phyloP scores from a whole-genome alignment of 1,140 invertebrate genomes.

The Euura saliciscinereae region DNA sequence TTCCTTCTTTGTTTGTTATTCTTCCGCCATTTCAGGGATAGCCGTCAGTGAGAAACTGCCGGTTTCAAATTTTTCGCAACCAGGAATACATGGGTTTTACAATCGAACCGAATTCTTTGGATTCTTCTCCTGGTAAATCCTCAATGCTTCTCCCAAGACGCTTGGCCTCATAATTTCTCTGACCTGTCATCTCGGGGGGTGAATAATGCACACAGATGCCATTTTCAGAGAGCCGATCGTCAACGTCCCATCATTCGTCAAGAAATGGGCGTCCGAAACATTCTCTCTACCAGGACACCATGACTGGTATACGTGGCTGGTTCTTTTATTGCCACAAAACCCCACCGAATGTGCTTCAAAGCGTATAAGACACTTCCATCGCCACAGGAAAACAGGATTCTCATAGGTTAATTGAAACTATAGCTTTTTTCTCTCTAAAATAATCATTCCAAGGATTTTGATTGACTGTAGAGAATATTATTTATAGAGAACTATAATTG shows the following conservation, averaged over 20 bases:
- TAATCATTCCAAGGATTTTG: too few species aligned
- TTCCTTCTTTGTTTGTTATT: not conserved
- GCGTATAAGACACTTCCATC: not conserved
- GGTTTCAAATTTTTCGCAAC: not conserved
- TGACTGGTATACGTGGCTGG: not conserved
- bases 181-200: too few species aligned
- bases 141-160: too few species aligned
- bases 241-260: slow-evolving; percentile 6
- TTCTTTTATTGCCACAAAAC: not conserved
- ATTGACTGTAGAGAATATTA: too few species aligned
- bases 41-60: not conserved
- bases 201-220: too few species aligned
- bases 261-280: not conserved
- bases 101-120: not conserved
- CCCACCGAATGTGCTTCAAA: not conserved
- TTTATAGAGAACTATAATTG: too few species aligned
- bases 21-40: not conserved
- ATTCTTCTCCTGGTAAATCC: not conserved
- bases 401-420: not conserved
- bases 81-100: not conserved
- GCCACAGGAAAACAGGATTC: not conserved
- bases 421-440: too few species aligned
- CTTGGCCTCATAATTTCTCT: too few species aligned
- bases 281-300: not conserved
- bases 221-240: not conserved